Conservation (phyloP, 2,888 invertebrate genomes). For the Antheraea assamensis region DNA sequence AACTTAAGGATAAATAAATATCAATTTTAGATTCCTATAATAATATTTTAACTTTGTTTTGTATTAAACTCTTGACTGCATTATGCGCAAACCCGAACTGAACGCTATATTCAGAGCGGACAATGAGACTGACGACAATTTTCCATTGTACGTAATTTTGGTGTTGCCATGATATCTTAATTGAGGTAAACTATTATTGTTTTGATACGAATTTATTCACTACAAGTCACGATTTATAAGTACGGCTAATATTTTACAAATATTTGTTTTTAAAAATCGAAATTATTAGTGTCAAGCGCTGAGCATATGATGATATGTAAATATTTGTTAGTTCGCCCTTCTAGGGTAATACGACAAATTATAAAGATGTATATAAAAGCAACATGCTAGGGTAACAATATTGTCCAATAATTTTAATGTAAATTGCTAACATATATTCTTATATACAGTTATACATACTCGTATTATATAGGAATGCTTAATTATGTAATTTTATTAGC, state of each 20-base stretch:
- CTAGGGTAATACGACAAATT: not conserved
- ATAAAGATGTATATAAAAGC: not conserved
- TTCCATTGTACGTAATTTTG: not conserved
- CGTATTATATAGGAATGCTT: not conserved
- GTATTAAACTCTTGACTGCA: no score
- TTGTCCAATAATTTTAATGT: not conserved
- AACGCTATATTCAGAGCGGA: no score
- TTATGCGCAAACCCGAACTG: no score
- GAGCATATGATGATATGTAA: not conserved
- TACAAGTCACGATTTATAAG: not conserved
- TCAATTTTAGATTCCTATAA: no score
- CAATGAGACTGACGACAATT: no score
- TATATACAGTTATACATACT: constrained; percentile 2
- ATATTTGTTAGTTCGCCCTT: not conserved
- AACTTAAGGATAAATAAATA: no score
- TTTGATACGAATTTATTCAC: not conserved
- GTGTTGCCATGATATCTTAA: not conserved
- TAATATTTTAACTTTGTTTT: no score
- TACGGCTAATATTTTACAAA: not conserved
- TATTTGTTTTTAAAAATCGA: not conserved
- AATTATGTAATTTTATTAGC: not conserved
- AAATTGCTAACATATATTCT: constrained; percentile 10
- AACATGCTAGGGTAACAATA: not conserved
- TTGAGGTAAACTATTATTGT: not conserved
- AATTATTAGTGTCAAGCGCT: not conserved